These are phyloP conservation scores for Balaeniceps rex DNA, from an alignment of 2,113 vertebrate species.

Conservation along the genomic window DNA sequence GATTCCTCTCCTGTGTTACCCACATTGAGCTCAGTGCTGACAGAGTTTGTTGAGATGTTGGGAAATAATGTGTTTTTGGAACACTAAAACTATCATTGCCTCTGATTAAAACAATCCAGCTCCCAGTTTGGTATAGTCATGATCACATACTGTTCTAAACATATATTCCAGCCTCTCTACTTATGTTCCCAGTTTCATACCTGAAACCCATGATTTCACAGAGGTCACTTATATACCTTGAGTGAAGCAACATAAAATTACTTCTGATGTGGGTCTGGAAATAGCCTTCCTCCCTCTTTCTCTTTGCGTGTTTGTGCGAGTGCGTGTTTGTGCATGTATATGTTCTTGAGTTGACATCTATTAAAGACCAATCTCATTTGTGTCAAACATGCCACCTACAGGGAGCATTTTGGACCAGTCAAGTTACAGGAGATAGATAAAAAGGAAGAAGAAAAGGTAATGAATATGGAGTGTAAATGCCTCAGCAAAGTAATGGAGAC, in stretches of 20 bases:
- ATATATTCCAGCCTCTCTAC: slow-evolving; percentile 53
- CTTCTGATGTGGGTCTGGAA: slow-evolving; percentile 38
- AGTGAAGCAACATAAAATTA: slow-evolving; percentile 71
- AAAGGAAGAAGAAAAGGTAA: slow-evolving; percentile 63
- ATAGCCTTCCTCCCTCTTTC: slow-evolving; percentile 32
- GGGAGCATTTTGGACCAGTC: slow-evolving; percentile 66
- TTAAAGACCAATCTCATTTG: slow-evolving; percentile 69
- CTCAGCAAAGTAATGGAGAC: slow-evolving; percentile 78
- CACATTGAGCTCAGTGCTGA: not conserved
- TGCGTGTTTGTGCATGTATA: not conserved
- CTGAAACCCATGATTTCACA: slow-evolving; percentile 69
- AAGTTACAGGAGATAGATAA: slow-evolving; percentile 66
- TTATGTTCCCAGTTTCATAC: slow-evolving; percentile 58
- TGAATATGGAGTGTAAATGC: slow-evolving; percentile 78
- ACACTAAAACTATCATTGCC: slow-evolving; percentile 58
- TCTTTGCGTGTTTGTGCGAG: slow-evolving; percentile 16
- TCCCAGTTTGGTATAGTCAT: slow-evolving; percentile 57
- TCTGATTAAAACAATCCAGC: slow-evolving; percentile 64
- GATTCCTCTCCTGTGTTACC: not conserved
- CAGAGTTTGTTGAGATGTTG: slow-evolving; percentile 6
- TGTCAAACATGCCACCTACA: slow-evolving; percentile 75
- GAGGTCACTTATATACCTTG: slow-evolving; percentile 69
- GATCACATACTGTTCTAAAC: slow-evolving; percentile 58
- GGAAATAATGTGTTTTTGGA: slow-evolving; percentile 54
- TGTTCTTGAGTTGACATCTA: slow-evolving; percentile 68